Base-by-base conservation (phyloP, 23 tunicate genomes). In the Botrylloides violaceus region DNA sequence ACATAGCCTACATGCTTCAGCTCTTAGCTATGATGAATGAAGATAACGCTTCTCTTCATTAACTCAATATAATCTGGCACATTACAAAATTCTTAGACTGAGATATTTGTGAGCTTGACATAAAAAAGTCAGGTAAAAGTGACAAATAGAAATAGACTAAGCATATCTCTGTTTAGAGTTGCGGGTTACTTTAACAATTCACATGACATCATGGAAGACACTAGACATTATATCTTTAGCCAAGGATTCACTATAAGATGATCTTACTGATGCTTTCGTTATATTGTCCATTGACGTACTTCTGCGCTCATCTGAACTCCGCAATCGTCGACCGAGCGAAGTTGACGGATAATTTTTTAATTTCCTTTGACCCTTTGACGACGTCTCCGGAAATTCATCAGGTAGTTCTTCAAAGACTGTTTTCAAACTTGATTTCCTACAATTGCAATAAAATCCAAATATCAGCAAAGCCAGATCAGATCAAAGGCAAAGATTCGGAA, bases 141-240 rank as follows among this genome's bases (percentile, higher is more conserved):
- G n/a, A n/a, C n/a, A n/a, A n/a, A n/a, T n/a, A n/a, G n/a, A n/a
- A n/a, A n/a, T n/a, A n/a, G n/a, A n/a, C n/a, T n/a, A n/a, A n/a
- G n/a, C n/a, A n/a, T n/a, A n/a, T n/a, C n/a, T n/a, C n/a, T n/a
- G n/a, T n/a, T n/a, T n/a, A n/a, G n/a, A n/a, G n/a, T n/a, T n/a
- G n/a, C n/a, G n/a, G n/a, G n/a, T n/a, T n/a, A n/a, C n/a, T n/a
- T n/a, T 58, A 58, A 23, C 29, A 58, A 15, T 3, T 63, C 70
- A 63, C 35, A 63, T 15, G 26, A 68, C 57, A 68, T 68, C 74
- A 21, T 23, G 26, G 57, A 35, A 68, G 37, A 25, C 74, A 34
- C 74, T 68, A 23, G 58, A 68, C 74, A 68, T 25, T 6, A 68
- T 68, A 68, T 68, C 47, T 4, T 68, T 68, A 32, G 58, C 74